phyloP scores from a whole-genome alignment of 2,113 vertebrate species.

The Catagonus wagneri region DNA sequence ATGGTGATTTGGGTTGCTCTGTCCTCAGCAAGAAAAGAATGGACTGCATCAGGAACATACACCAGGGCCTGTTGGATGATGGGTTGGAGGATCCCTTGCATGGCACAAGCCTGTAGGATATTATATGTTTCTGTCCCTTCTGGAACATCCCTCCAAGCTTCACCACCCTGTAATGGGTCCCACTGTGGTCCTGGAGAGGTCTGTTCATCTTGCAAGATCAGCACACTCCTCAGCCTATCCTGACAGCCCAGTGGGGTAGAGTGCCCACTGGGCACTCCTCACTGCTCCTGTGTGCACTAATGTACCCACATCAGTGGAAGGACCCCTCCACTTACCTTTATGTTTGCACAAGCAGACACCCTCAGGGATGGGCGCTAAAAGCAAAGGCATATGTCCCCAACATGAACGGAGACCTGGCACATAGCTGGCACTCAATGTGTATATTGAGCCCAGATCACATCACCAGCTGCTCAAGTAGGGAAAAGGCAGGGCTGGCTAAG shows the following conservation, averaged over 20 bases:
- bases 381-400: fast-evolving
- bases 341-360: too few relatives aligned
- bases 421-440: fast-evolving
- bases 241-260: neutral
- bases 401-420: neutral
- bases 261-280: fast-evolving
- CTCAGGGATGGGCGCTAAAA: neutral
- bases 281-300: neutral
- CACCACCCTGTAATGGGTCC: too few relatives aligned
- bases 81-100: neutral
- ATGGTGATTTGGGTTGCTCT: neutral
- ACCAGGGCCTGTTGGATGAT: fast-evolving
- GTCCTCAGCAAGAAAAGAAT: neutral
- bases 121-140: neutral
- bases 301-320: neutral
- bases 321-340: too few relatives aligned
- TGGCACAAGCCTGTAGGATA: neutral
- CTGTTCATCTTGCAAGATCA: neutral
- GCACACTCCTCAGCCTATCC: neutral
- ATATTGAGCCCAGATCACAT: neutral
- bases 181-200: neutral
- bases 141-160: neutral
- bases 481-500: neutral
- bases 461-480: neutral
- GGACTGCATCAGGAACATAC: neutral